A percentile compares a stretch with the other conserved stretches of the same genome.
Evolutionary conservation across 30 jellyfish, hydroid and myxozoan genomes (phyloP).

Genomic region (Aurelia sp.): DNA sequence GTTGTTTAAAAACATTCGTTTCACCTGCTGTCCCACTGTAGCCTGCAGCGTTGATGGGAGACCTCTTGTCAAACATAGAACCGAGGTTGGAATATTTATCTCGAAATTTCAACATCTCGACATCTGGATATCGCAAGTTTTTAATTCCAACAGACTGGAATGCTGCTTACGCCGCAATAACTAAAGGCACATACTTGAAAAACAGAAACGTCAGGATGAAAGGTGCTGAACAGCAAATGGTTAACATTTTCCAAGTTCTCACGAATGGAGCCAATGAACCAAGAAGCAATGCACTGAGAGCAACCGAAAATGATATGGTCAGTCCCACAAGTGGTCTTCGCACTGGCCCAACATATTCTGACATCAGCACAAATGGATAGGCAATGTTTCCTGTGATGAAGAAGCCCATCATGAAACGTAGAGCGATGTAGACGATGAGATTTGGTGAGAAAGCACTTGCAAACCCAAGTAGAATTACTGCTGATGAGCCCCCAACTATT

Average conservation of each 20-base stretch:
- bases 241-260: constrained; percentile 69
- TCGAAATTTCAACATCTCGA: too few species aligned
- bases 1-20: too few species aligned
- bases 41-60: too few species aligned
- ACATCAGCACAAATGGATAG: constrained; percentile 51
- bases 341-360: constrained; percentile 79
- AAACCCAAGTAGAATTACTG: constrained; percentile 35
- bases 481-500: constrained; percentile 35
- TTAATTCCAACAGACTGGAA: too few species aligned
- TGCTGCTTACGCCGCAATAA: too few species aligned
- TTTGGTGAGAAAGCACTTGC: constrained; percentile 69
- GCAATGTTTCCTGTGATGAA: constrained; percentile 63
- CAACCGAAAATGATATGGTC: constrained; percentile 41
- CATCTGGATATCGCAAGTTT: too few species aligned
- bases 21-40: too few species aligned
- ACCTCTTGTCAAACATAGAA: too few species aligned
- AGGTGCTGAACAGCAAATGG: constrained; percentile 72
- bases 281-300: constrained; percentile 40
- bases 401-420: constrained; percentile 71
- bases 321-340: constrained; percentile 74
- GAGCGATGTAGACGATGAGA: constrained; percentile 35
- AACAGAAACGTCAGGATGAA: constrained; percentile 30
- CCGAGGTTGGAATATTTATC: too few species aligned
- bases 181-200: constrained; percentile 54
- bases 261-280: constrained; percentile 71